Percentiles rank a stretch among this genome's conserved stretches.
These are phyloP conservation scores for Sycophila sp. DNA, from an alignment of 1,140 invertebrate species.

Conservation along the genomic window DNA sequence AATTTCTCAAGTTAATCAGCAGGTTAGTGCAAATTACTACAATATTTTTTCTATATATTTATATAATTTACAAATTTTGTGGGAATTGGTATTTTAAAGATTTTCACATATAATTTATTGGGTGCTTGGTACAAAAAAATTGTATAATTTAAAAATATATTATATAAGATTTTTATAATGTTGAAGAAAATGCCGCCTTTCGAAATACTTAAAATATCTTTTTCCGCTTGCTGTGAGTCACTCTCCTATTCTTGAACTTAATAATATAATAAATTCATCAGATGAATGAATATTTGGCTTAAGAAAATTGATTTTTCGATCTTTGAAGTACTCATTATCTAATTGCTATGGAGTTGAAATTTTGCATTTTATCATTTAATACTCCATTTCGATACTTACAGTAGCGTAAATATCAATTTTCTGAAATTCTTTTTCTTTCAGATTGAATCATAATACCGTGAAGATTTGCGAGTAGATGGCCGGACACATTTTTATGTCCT, in stretches of 20 bases:
- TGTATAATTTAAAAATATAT: too few species aligned
- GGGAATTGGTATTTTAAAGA: too few species aligned
- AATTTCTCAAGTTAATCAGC: constrained; percentile 60
- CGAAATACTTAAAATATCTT: too few species aligned
- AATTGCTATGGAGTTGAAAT: neutral
- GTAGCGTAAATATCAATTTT: too few species aligned
- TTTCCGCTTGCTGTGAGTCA: too few species aligned
- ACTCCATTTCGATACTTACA: neutral
- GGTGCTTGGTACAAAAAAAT: too few species aligned
- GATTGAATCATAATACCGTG: neutral
- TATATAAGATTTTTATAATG: too few species aligned
- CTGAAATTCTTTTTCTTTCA: neutral
- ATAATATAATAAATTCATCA: too few species aligned
- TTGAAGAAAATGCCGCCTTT: too few species aligned
- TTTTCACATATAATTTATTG: too few species aligned
- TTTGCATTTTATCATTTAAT: neutral
- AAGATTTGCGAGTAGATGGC: neutral
- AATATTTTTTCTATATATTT: neutral
- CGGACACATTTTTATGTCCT: neutral
- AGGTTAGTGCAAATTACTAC: constrained; percentile 43
- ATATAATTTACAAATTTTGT: neutral
- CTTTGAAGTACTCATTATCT: neutral
- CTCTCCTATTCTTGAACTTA: too few species aligned
- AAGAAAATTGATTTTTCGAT: neutral
- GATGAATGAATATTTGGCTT: too few species aligned